phyloP scores from a whole-genome alignment of 1,140 invertebrate species.

The Drosophila paulistorum region DNA sequence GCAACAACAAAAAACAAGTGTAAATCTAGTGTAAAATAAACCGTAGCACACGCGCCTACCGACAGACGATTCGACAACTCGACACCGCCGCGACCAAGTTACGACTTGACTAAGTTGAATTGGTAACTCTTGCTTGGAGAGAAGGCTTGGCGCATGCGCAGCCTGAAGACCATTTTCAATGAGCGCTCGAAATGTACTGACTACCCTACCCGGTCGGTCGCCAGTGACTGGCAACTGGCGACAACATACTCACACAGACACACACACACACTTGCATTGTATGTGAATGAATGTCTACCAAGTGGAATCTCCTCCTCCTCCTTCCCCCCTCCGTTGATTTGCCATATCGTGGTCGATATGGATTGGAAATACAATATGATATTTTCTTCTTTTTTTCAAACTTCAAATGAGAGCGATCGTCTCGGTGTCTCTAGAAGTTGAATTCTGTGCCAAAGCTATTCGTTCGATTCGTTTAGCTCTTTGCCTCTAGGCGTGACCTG shows the following conservation, averaged over 20 bases:
- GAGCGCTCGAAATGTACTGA: conserved; percentile 75
- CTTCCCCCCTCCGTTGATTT: too few species aligned
- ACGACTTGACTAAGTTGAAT: conserved; percentile 14
- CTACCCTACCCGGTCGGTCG: conserved; percentile 21
- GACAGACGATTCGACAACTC: conserved; percentile 23
- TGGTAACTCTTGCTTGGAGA: conserved; percentile 20
- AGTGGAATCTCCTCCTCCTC: too few species aligned
- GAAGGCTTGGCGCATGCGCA: conserved; percentile 60
- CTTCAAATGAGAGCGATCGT: conserved; percentile 7
- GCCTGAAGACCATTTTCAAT: conserved; percentile 78
- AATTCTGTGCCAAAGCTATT: conserved; percentile 20
- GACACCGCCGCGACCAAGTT: conserved; percentile 35
- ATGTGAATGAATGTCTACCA: conserved; percentile 2
- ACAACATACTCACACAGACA: not conserved
- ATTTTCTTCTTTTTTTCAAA: not conserved
- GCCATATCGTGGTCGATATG: not conserved
- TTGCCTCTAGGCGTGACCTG: conserved; percentile 41
- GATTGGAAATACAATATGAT: conserved; percentile 4
- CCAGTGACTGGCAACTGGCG: not conserved
- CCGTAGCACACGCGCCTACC: conserved; percentile 42
- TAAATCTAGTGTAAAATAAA: conserved; percentile 27
- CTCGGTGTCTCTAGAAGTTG: conserved; percentile 16
- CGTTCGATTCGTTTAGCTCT: not conserved
- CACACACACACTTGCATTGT: not conserved
- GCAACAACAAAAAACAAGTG: conserved; percentile 29